Evolutionary conservation across 2,888 invertebrate genomes (phyloP).

Genomic region (Campopleginae sp.): DNA sequence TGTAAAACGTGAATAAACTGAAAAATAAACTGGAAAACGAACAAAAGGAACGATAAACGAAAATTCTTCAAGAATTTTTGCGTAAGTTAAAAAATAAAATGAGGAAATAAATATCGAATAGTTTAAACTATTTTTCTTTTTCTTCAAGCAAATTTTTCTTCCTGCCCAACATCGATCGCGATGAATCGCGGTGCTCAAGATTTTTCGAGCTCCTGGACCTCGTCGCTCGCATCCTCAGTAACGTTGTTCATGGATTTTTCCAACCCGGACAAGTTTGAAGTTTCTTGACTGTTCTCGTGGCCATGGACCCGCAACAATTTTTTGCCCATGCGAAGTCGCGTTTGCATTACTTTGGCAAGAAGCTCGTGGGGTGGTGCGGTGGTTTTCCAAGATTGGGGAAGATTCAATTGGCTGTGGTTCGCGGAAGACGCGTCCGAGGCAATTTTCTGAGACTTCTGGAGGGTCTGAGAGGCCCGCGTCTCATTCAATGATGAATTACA

Average conservation of each 20-base stretch:
- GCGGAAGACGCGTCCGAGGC: not conserved
- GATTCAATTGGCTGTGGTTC: not conserved
- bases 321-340: not conserved
- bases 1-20: not conserved
- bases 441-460: slow-evolving; percentile 1
- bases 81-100: slow-evolving; percentile 2
- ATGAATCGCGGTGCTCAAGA: not conserved
- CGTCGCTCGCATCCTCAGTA: not conserved
- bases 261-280: not conserved
- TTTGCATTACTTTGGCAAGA: slow-evolving; percentile 13
- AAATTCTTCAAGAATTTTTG: not conserved
- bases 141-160: not conserved
- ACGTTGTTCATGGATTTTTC: not conserved
- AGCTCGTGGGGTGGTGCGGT: not conserved
- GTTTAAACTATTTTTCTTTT: not conserved
- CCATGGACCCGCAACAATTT: slow-evolving; percentile 10
- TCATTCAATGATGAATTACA: slow-evolving; percentile 1
- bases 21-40: not conserved
- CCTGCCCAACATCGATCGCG: slow-evolving; percentile 6
- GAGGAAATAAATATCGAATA: not conserved
- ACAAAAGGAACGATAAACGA: not conserved
- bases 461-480: not conserved
- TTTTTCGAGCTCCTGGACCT: not conserved
- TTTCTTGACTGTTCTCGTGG: slow-evolving; percentile 1
- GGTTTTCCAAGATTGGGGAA: not conserved